These are phyloP conservation scores for Lanius collurio DNA, from an alignment of 2,113 vertebrate genomes.

Conservation along the genomic window DNA sequence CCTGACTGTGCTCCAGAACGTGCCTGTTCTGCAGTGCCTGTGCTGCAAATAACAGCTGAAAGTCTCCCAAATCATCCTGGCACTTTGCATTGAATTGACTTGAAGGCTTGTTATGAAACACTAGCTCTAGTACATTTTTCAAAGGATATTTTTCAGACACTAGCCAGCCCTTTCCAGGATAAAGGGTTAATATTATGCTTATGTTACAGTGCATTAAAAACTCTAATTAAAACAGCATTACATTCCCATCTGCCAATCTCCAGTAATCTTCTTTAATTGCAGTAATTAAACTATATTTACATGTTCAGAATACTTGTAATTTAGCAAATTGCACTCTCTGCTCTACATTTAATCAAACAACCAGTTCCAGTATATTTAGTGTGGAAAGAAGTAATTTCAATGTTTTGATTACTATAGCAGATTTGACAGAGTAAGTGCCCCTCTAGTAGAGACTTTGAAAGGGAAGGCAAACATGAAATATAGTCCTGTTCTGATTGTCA, in stretches of 20 bases:
- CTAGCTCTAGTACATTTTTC: conserved; percentile 62
- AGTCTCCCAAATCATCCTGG: conserved; percentile 7
- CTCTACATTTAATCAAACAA: conserved; percentile 98
- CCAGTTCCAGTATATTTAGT: conserved; percentile 91
- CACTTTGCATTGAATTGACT: not conserved
- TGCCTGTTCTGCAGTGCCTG: not conserved
- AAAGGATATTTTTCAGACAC: conserved; percentile 74
- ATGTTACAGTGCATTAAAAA: conserved; percentile 99
- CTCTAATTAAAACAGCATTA: conserved; percentile 99
- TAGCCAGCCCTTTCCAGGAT: conserved; percentile 85
- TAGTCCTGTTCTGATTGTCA: conserved; percentile 93
- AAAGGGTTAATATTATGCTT: conserved; percentile 99
- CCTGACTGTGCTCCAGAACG: not conserved
- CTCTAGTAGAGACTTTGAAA: conserved; percentile 90
- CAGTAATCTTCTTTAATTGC: conserved; percentile 99
- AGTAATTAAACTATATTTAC: conserved; percentile 99
- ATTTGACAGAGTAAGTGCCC: conserved; percentile 98
- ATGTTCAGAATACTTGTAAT: conserved; percentile 99
- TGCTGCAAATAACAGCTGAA: not conserved
- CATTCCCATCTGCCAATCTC: conserved; percentile 99
- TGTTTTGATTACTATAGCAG: conserved; percentile 93
- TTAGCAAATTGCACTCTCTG: conserved; percentile 99
- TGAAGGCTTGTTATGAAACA: conserved; percentile 55
- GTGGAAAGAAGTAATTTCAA: conserved; percentile 93
- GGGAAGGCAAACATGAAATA: conserved; percentile 97